These are phyloP conservation scores for Thecocarcelia acutangulata DNA, from an alignment of 2,888 invertebrate species.

Conservation along the genomic window DNA sequence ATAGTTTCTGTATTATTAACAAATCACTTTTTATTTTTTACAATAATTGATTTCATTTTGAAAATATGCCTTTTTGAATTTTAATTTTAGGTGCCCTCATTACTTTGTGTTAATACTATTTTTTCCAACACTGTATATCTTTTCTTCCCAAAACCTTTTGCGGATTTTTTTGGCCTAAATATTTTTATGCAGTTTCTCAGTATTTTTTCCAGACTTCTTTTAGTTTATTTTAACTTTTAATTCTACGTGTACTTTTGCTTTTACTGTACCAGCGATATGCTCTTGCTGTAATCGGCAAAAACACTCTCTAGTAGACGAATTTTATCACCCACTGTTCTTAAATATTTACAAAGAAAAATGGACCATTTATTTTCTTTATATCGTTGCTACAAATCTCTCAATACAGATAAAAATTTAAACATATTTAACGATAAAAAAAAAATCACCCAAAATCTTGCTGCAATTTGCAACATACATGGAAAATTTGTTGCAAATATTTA, in stretches of 20 bases:
- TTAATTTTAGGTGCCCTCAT: too few relatives aligned
- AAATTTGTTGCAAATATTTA: conserved; percentile 50
- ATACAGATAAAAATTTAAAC: conserved; percentile 60
- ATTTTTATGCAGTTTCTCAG: too few relatives aligned
- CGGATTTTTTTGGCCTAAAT: too few relatives aligned
- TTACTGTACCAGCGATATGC: neutral
- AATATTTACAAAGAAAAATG: conserved; percentile 24
- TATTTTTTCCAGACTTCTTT: too few relatives aligned
- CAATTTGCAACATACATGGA: conserved; percentile 44
- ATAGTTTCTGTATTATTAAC: too few relatives aligned
- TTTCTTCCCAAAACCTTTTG: too few relatives aligned
- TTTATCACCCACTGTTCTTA: conserved; percentile 41
- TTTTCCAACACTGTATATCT: too few relatives aligned
- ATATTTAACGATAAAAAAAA: conserved; percentile 37
- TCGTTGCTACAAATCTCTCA: conserved; percentile 42
- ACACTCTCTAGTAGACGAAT: neutral
- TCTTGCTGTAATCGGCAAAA: neutral
- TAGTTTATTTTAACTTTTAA: too few relatives aligned
- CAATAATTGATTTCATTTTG: too few relatives aligned
- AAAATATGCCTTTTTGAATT: too few relatives aligned
- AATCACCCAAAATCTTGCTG: conserved; percentile 38
- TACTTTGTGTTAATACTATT: too few relatives aligned
- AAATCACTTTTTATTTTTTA: too few relatives aligned
- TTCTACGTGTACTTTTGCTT: neutral
- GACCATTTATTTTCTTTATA: conserved; percentile 23